Conservation (phyloP, 2,797 vertebrate genomes). For the Cirrhinus molitorella region DNA sequence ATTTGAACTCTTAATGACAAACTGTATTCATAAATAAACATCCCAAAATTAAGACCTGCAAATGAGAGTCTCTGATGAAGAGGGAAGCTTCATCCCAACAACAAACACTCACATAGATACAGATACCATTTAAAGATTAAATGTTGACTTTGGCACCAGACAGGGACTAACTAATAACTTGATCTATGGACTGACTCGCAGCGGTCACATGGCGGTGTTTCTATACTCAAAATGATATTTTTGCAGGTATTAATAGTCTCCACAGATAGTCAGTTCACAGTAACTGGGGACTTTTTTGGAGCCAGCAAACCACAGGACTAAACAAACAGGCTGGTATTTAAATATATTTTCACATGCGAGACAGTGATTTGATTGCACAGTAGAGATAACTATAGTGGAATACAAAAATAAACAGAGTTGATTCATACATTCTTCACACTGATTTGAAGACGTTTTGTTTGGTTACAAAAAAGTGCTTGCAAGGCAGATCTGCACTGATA, state of each 20-base stretch:
- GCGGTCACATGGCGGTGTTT: constrained; percentile 28
- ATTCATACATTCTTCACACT: constrained; percentile 26
- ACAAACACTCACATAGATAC: constrained; percentile 31
- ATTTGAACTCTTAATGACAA: constrained; percentile 7
- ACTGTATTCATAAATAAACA: constrained; percentile 5
- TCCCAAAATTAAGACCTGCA: constrained; percentile 19
- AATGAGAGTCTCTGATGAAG: constrained; percentile 3
- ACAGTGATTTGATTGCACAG: constrained; percentile 38
- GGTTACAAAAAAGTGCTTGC: neutral
- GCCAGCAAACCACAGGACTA: constrained; percentile 39
- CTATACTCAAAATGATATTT: constrained; percentile 38
- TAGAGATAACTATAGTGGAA: constrained; percentile 16
- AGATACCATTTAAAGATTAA: constrained; percentile 19
- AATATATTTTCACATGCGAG: constrained; percentile 45
- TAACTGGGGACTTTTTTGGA: constrained; percentile 37
- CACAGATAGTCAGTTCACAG: constrained; percentile 31
- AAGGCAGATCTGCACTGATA: neutral
- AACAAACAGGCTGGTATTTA: constrained; percentile 47
- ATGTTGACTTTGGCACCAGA: constrained; percentile 40
- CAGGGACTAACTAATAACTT: constrained; percentile 16
- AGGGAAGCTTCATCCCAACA: constrained; percentile 4
- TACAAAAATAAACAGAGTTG: constrained; percentile 32
- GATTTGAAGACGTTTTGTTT: neutral
- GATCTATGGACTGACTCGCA: constrained; percentile 32
- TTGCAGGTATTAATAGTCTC: constrained; percentile 42